These are phyloP conservation scores for Sebastes alutus DNA, from an alignment of 2,797 vertebrate genomes.

Conservation along the genomic window DNA sequence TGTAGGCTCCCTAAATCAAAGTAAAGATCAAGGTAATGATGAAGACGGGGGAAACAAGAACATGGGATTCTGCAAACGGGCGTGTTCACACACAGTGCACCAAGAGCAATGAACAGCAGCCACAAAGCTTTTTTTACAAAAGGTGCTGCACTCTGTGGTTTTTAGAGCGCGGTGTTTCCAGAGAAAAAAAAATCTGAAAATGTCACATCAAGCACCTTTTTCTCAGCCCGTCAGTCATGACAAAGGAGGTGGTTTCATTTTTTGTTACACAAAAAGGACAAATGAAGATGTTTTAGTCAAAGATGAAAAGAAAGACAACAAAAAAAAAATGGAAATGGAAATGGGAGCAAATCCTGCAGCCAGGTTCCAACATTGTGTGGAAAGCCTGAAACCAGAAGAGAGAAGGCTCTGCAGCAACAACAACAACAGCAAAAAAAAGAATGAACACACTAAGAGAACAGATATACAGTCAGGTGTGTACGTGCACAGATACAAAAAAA, in stretches of 20 bases:
- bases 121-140: background rate
- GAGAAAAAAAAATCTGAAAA: background rate
- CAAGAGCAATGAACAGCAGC: background rate
- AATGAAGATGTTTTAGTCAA: background rate
- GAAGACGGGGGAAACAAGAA: too few species aligned
- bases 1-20: background rate
- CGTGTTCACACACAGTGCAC: background rate
- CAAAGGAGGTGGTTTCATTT: background rate
- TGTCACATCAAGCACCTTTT: background rate
- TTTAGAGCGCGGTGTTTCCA: background rate
- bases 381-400: background rate
- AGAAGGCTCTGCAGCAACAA: too few species aligned
- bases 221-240: background rate
- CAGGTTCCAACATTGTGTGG: background rate
- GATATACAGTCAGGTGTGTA: background rate
- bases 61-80: background rate
- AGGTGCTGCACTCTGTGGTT: background rate
- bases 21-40: background rate
- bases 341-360: background rate
- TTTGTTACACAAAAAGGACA: background rate
- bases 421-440: background rate
- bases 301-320: background rate
- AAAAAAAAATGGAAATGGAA: background rate
- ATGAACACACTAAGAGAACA: background rate
- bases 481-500: slow-evolving; percentile 1